Conservation (phyloP, 2,797 vertebrate genomes). For the Cyclopterus lumpus region DNA sequence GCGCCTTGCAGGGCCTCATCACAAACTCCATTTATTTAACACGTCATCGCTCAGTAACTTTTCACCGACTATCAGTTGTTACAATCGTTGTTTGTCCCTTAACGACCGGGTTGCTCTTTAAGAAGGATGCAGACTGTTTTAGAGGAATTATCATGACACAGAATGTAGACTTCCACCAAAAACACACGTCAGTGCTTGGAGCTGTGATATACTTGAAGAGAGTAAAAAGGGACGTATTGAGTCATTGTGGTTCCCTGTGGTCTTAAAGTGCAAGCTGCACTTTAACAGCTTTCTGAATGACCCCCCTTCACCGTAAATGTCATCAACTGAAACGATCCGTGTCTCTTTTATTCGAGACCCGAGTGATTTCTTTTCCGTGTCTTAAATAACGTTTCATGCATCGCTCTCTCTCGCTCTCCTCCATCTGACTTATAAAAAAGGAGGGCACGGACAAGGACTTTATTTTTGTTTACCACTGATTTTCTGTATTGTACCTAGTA, state of each 20-base stretch:
- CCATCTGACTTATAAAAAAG: conserved; percentile 45
- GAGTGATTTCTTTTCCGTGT: conserved; percentile 65
- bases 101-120: background rate
- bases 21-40: conserved; percentile 38
- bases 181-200: conserved; percentile 50
- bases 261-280: conserved; percentile 71
- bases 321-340: conserved; percentile 61
- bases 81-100: conserved; percentile 30
- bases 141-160: conserved; percentile 33
- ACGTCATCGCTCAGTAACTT: conserved; percentile 50
- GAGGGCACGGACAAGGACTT: conserved; percentile 56
- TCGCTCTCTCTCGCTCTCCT: conserved; percentile 44
- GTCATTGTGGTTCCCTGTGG: conserved; percentile 41
- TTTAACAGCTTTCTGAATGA: conserved; percentile 68
- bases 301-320: conserved; percentile 38
- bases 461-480: conserved; percentile 70
- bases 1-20: conserved; percentile 14
- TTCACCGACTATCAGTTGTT: conserved; percentile 29
- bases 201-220: conserved; percentile 57
- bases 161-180: conserved; percentile 76
- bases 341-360: conserved; percentile 66
- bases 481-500: conserved; percentile 80
- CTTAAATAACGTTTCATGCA: conserved; percentile 60
- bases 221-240: conserved; percentile 43
- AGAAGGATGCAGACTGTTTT: conserved; percentile 43